Evolutionary conservation across 2,888 invertebrate genomes (phyloP).

Genomic region (Cheilosia soror): DNA sequence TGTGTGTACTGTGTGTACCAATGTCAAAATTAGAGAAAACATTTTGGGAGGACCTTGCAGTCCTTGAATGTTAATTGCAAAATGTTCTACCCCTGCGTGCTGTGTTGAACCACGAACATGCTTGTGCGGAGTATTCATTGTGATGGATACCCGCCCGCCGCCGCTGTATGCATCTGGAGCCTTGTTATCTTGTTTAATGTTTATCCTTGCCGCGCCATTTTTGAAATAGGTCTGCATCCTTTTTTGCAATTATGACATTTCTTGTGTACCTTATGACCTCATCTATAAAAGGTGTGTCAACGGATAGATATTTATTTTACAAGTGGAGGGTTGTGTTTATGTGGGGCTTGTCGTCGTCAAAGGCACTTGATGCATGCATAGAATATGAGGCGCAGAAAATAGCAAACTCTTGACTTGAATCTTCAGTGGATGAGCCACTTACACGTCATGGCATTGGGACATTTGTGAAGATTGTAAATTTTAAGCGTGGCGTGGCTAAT

Average conservation of each 20-base stretch:
- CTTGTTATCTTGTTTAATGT: constrained; percentile 1
- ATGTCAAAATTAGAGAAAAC: constrained; percentile 29
- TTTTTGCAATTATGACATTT: constrained; percentile 61
- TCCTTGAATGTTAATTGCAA: constrained; percentile 59
- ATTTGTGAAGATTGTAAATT: constrained; percentile 33
- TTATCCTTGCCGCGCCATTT: constrained; percentile 15
- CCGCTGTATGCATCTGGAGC: constrained; percentile 1
- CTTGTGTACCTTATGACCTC: constrained; percentile 53
- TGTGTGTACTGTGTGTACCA: background rate
- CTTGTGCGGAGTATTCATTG: constrained; percentile 16
- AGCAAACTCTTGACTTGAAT: constrained; percentile 51
- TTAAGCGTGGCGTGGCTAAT: constrained; percentile 60
- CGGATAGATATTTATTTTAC: constrained; percentile 40
- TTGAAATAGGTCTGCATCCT: constrained; percentile 7
- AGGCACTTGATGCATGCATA: constrained; percentile 49
- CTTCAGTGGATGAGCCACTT: constrained; percentile 25
- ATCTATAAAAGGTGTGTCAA: constrained; percentile 56
- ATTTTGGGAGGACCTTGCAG: constrained; percentile 29
- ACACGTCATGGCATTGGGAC: constrained; percentile 43
- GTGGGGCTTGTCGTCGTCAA: background rate
- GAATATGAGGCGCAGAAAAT: constrained; percentile 50
- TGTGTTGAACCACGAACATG: constrained; percentile 32
- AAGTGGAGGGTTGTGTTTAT: background rate
- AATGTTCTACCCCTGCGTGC: constrained; percentile 30
- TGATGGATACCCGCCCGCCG: background rate